Conservation (phyloP, 2,797 vertebrate genomes). For the Triplophysa yarkandensis region DNA sequence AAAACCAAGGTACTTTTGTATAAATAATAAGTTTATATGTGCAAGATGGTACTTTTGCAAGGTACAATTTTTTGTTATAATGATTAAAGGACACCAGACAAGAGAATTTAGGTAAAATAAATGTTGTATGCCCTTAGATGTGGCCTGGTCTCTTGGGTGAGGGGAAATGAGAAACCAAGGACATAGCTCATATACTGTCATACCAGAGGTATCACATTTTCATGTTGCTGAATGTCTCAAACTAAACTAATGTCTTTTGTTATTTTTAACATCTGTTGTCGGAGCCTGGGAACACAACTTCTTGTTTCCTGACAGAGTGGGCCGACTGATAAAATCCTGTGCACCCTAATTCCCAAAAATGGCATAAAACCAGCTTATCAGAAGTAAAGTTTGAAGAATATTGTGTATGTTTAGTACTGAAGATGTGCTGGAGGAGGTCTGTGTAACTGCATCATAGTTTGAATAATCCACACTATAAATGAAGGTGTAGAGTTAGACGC, state of each 20-base stretch:
- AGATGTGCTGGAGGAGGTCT: not conserved
- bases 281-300: not conserved
- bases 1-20: too few species aligned
- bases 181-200: not conserved
- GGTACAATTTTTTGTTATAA: too few species aligned
- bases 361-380: not conserved
- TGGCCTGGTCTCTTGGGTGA: not conserved
- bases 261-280: not conserved
- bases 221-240: not conserved
- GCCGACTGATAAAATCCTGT: not conserved
- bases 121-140: too few species aligned
- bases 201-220: not conserved
- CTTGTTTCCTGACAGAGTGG: not conserved
- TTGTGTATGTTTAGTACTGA: not conserved
- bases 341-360: not conserved
- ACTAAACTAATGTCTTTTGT: not conserved
- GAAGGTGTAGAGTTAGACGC: not conserved
- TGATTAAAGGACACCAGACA: too few species aligned
- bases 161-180: not conserved
- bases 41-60: too few species aligned
- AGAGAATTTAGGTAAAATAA: too few species aligned
- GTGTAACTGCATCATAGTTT: not conserved
- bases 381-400: not conserved
- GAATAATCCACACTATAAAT: not conserved
- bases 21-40: too few species aligned